phyloP scores from a whole-genome alignment of 92 coral and sea anemone species.

The Galaxea fascicularis region DNA sequence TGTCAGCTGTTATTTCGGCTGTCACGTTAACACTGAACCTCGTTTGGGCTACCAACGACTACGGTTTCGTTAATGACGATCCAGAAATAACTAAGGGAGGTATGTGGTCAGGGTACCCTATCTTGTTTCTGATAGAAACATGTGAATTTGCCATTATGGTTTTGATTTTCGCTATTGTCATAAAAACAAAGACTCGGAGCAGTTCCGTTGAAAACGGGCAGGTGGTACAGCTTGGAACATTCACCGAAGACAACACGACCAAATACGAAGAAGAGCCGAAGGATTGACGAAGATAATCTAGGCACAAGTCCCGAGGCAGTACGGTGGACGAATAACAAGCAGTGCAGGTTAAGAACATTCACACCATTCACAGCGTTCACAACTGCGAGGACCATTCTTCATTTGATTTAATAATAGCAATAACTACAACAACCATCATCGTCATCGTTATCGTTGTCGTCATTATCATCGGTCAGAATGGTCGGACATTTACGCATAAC shows the following conservation, averaged over 20 bases:
- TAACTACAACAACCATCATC: too few species aligned
- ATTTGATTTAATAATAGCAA: too few species aligned
- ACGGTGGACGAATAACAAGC: too few species aligned
- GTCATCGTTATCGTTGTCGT: too few species aligned
- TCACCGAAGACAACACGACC: neutral
- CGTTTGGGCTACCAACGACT: slow-evolving; percentile 50
- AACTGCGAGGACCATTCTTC: too few species aligned
- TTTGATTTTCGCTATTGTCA: slow-evolving; percentile 61
- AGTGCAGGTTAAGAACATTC: too few species aligned
- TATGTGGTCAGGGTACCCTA: slow-evolving; percentile 66
- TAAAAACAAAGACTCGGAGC: slow-evolving; percentile 25
- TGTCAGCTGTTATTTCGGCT: slow-evolving; percentile 59
- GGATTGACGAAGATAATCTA: neutral
- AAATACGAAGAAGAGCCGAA: neutral
- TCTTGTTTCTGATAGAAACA: slow-evolving; percentile 32
- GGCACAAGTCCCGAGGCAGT: neutral
- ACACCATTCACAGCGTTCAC: too few species aligned
- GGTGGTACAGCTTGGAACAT: slow-evolving; percentile 35
- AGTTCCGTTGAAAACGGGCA: slow-evolving; percentile 15
- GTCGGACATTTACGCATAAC: too few species aligned
- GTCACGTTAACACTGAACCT: slow-evolving; percentile 38
- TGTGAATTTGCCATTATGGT: slow-evolving; percentile 55
- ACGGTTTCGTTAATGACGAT: slow-evolving; percentile 32
- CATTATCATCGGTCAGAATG: too few species aligned
- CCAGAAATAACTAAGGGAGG: neutral